Evolutionary conservation across 2,113 vertebrate species (phyloP).

Genomic region (Pseudorectes ferrugineus): DNA sequence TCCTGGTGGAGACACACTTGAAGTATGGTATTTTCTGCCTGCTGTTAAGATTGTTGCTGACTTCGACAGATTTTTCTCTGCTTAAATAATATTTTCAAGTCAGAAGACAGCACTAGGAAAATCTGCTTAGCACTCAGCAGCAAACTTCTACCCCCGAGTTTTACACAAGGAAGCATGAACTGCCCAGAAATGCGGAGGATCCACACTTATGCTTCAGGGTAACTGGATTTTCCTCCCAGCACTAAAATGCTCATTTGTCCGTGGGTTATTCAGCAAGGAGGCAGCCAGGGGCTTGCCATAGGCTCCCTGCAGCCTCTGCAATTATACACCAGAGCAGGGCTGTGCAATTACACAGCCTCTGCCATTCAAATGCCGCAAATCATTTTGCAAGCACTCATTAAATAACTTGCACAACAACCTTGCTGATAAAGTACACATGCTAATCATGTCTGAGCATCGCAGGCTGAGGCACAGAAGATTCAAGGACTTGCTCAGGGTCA

Average conservation of each 20-base stretch:
- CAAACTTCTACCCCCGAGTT: background rate
- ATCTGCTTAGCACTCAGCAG: background rate
- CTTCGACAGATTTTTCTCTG: background rate
- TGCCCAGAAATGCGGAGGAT: background rate
- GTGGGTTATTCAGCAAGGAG: background rate
- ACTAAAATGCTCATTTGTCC: background rate
- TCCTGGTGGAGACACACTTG: background rate
- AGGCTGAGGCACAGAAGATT: background rate
- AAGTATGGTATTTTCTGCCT: background rate
- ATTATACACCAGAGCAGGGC: background rate
- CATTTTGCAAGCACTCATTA: background rate
- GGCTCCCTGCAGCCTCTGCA: background rate
- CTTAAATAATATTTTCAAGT: background rate
- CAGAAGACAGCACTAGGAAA: background rate
- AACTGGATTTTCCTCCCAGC: background rate
- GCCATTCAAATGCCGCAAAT: background rate
- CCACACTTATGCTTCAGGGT: background rate
- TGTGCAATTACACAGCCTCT: background rate
- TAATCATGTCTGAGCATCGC: background rate
- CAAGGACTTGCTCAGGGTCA: background rate
- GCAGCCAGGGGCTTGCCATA: background rate
- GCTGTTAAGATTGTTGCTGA: background rate
- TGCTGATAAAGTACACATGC: background rate
- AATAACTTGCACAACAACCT: conserved; percentile 1
- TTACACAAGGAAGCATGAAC: background rate